Percentiles rank a stretch among this genome's conserved stretches.
phyloP scores from a whole-genome alignment of 2,888 invertebrate genomes.

The Nymphalis polychloros region DNA sequence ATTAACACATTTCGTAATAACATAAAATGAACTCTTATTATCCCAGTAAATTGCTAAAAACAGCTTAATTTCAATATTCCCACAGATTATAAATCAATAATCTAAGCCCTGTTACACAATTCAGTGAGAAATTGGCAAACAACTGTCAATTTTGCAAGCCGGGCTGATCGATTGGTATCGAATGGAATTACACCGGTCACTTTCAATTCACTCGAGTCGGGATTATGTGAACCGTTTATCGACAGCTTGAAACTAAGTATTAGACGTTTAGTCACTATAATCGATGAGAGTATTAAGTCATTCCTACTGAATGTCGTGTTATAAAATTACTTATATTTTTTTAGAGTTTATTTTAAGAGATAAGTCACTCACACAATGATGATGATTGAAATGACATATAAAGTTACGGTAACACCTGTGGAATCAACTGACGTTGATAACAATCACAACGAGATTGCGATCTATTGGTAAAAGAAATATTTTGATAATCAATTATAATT shows the following conservation, averaged over 20 bases:
- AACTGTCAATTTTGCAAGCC: conserved; percentile 46
- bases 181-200: conserved; percentile 48
- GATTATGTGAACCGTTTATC: conserved; percentile 45
- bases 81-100: conserved; percentile 43
- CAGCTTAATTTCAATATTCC: background rate
- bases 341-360: too few species aligned
- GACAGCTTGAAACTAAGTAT: conserved; percentile 51
- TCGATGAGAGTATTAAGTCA: too few species aligned
- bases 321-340: too few species aligned
- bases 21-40: background rate
- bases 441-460: too few species aligned
- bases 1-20: background rate
- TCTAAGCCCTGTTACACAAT: conserved; percentile 40
- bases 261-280: background rate
- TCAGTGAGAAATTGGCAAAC: conserved; percentile 47
- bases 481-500: too few species aligned
- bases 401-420: too few species aligned
- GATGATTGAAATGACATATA: too few species aligned
- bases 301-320: too few species aligned
- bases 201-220: conserved; percentile 46
- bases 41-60: background rate
- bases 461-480: too few species aligned
- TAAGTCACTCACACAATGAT: too few species aligned
- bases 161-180: conserved; percentile 47
- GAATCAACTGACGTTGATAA: too few species aligned